Base-by-base conservation (phyloP, 2,888 invertebrate species). In the Epinotia ramella region DNA sequence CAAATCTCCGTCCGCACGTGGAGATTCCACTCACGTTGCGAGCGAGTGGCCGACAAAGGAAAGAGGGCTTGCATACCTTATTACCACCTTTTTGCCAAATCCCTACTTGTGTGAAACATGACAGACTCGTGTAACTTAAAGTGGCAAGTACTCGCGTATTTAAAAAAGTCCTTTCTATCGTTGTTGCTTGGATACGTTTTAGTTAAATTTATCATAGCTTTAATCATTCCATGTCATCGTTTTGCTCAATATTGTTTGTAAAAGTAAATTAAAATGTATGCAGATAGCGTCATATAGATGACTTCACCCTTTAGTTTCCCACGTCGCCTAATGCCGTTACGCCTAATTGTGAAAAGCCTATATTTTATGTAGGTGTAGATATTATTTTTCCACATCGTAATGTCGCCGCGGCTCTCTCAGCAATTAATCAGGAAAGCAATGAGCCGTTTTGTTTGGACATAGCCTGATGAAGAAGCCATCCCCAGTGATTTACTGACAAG, bases 41-140 rank as follows among this genome's bases (percentile, higher is more conserved):
- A 86, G 87, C 86, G 90, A 93, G 92, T 93, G 89, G 93, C 92
- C 94, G 93, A 94, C 94, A 94, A 94, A 94, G 94, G 93, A 86
- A 90, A 91, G 91, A 91, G 93, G 92, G 91, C 92, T 89, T 92
- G 93, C 93, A 94, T 94, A 94, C 92, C 92, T 93, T 94, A 94
- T 92, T 91, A 92, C 91, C 88, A 91, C 93, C 92, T 93, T 93
- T 94, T 92, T 91, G 87, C 88, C 82, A 92, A 93, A 93, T 92
- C 93, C 92, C 87, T 87, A 90, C 91, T 94, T 93, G 90, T 88
- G 89, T 90, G 91, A 90, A 91, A 93, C 90, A 90, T 88, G 90
- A 89, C 90, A 88, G 87, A 86, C 85, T 87, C 86, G 84, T 83
- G 88, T 87, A 86, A 89, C 90, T 88, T 88, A 84, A 89, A 90